Evolutionary conservation across 2,888 invertebrate species (phyloP), one percentile per base, ranked within the genome.

Genomic region (Stratiomys singularior): DNA sequence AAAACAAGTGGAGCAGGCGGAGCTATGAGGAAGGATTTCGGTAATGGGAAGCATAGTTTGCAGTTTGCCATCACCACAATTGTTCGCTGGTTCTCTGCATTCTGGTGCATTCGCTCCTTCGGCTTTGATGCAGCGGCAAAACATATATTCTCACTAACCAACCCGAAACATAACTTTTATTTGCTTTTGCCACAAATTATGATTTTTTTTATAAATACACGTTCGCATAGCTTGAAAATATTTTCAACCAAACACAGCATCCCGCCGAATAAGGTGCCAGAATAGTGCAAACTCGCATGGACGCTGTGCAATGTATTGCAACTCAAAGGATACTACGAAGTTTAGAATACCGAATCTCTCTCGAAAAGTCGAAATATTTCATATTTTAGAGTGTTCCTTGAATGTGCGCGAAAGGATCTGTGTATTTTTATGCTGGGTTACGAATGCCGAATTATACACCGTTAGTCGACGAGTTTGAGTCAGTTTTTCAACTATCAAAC

Each of bases 101-200:
- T 11, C 23, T 60, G 60, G 23, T 60, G 60, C 60, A 9, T 52
- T 18, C n/a, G 52, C 7, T 5, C 15, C 7, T 23, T 60, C 23
- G 9, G 25, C 5, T 25, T 5, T 18, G 37, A 9, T 3, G 37
- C 3, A 5, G 37, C 60, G 15, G 60, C 21, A 25, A 9, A 37
- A 9, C 37, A 37, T 5, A 9, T 9, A 37, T 37, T 37, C 3
- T 37, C 21, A 60, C 21, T 4, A 25, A 23, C 25, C 60, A 60
- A 23, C 60, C 23, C 18, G 23, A 23, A 21, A 60, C 23, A 21
- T 21, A 21, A 60, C 60, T 23, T 9, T 60, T 60, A 60, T 60
- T 60, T 60, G 60, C 60, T 25, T 52, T 60, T 25, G 23, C 60
- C 21, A 13, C 21, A 60, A 60, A 60, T 25, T 21, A 60, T 60